Evolutionary conservation across 2,797 vertebrate species (phyloP).

Genomic region (Pangasius sanitwongsei): DNA sequence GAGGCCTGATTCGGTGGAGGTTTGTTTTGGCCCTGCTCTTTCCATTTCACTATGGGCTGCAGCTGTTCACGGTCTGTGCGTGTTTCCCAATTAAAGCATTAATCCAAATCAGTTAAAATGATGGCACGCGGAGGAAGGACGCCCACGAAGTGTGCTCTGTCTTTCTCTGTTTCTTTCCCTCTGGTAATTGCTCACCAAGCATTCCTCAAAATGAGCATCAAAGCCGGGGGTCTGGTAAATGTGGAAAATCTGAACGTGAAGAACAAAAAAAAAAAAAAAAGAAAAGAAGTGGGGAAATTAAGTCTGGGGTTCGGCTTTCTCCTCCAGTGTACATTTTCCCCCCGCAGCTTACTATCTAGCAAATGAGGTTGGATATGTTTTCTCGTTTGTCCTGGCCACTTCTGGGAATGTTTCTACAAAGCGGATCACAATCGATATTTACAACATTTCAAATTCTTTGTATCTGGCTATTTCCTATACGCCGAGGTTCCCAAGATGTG

Average conservation of each 20-base stretch:
- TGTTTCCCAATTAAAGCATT: constrained; percentile 83
- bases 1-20: constrained; percentile 70
- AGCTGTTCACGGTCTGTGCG: constrained; percentile 78
- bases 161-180: constrained; percentile 64
- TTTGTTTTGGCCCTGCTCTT: constrained; percentile 74
- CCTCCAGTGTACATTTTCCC: constrained; percentile 65
- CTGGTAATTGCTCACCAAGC: constrained; percentile 73
- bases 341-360: constrained; percentile 57
- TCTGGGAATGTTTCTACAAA: constrained; percentile 18
- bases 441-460: neutral
- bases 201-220: constrained; percentile 76
- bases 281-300: constrained; percentile 62
- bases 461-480: neutral
- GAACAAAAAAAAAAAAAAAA: constrained; percentile 35
- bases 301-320: constrained; percentile 52
- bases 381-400: constrained; percentile 29
- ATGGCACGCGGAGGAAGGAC: constrained; percentile 69
- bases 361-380: constrained; percentile 55
- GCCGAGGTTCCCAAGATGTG: constrained; percentile 5
- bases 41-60: constrained; percentile 71
- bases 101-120: constrained; percentile 81
- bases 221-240: constrained; percentile 74
- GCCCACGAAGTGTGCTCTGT: constrained; percentile 67
- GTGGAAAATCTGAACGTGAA: constrained; percentile 79
- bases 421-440: constrained; percentile 15